Conservation (phyloP, 1,140 invertebrate genomes). For the Scaptodrosophila lebanonensis region DNA sequence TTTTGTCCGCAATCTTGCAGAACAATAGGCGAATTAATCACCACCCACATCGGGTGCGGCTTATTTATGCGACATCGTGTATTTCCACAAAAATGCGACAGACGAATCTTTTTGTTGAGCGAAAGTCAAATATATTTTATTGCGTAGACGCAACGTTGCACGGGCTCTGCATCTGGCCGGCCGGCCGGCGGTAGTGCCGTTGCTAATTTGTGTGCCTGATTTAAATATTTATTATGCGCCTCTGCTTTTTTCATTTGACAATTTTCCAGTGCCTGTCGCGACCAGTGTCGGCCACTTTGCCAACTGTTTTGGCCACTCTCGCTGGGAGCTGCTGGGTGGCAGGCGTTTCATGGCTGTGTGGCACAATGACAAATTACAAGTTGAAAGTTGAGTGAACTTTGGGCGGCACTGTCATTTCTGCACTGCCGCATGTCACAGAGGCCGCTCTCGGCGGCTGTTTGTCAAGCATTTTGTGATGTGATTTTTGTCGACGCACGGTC, state of each 20-base stretch:
- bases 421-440: no score
- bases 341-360: slow-evolving; percentile 43
- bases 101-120: slow-evolving; percentile 55
- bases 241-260: no score
- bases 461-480: slow-evolving; percentile 2
- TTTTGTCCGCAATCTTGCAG: no score
- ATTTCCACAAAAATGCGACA: slow-evolving; percentile 70
- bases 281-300: slow-evolving; percentile 44
- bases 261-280: slow-evolving; percentile 42
- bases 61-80: slow-evolving; percentile 26
- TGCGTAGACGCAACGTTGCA: slow-evolving; percentile 65
- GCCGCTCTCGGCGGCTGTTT: neutral
- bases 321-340: slow-evolving; percentile 43
- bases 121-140: slow-evolving; percentile 54
- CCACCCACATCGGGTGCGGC: slow-evolving; percentile 37
- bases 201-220: no score
- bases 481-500: no score
- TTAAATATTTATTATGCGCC: no score
- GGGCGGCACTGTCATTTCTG: slow-evolving; percentile 44
- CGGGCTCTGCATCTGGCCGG: slow-evolving; percentile 17
- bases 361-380: slow-evolving; percentile 72
- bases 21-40: slow-evolving; percentile 72
- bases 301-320: slow-evolving; percentile 4
- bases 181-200: no score
- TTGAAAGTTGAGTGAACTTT: slow-evolving; percentile 74